Evolutionary conservation across 2,113 vertebrate genomes (phyloP).

Genomic region (Scopus umbretta): DNA sequence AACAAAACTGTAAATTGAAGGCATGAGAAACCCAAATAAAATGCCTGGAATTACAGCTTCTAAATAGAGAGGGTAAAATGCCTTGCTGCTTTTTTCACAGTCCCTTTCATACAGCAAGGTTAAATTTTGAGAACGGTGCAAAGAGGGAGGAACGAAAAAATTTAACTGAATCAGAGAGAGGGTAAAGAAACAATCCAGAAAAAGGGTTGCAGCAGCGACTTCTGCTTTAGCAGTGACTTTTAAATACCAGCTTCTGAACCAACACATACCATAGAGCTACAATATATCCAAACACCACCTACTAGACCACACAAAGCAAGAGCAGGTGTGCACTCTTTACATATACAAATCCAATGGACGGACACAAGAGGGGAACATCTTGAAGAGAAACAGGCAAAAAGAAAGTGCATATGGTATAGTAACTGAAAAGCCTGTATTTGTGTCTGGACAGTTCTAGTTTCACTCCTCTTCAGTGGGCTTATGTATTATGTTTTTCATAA

Average conservation of each 20-base stretch:
- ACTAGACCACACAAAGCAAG: not conserved
- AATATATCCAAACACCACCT: not conserved
- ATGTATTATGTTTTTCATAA: not conserved
- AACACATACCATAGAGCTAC: not conserved
- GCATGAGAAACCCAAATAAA: not conserved
- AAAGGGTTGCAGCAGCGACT: not conserved
- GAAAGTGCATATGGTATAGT: not conserved
- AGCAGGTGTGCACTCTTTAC: not conserved
- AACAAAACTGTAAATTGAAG: not conserved
- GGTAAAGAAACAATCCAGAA: not conserved
- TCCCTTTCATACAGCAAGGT: not conserved
- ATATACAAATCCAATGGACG: not conserved
- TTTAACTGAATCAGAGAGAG: not conserved
- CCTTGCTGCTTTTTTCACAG: not conserved
- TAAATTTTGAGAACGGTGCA: not conserved
- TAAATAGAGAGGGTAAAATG: not conserved
- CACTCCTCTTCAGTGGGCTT: not conserved
- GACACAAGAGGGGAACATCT: not conserved
- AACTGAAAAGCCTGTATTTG: not conserved
- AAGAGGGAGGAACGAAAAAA: not conserved
- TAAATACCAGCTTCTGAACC: not conserved
- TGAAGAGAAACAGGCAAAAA: not conserved
- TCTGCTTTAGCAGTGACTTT: not conserved
- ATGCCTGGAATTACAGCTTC: not conserved
- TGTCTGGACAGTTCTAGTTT: not conserved